A percentile compares a stretch with the other conserved stretches of the same genome.
These are phyloP conservation scores for Trogon melanurus DNA, from an alignment of 2,113 vertebrate genomes.

Conservation along the genomic window DNA sequence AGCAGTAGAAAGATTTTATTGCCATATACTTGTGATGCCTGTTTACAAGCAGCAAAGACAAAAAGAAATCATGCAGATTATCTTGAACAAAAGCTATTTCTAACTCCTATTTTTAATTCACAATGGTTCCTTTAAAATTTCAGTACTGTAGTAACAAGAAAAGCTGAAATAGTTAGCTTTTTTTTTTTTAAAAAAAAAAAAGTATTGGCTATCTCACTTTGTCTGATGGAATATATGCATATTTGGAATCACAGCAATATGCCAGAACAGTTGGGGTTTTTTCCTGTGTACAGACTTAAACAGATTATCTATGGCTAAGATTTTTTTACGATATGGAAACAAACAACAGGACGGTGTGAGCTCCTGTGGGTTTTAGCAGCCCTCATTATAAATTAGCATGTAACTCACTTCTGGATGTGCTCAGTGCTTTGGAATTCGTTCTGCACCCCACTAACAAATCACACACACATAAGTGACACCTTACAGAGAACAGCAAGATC, in stretches of 20 bases:
- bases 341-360: neutral
- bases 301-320: neutral
- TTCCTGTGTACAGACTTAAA: neutral
- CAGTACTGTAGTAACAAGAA: neutral
- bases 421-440: neutral
- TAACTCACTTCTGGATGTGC: neutral
- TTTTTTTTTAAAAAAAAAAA: neutral
- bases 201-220: neutral
- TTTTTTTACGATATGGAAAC: neutral
- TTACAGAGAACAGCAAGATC: neutral
- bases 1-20: neutral
- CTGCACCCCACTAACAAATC: neutral
- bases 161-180: neutral
- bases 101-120: neutral
- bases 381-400: neutral
- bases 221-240: neutral
- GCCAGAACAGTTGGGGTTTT: neutral
- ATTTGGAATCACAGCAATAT: neutral
- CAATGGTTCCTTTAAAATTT: neutral
- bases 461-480: neutral
- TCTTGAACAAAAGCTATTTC: neutral
- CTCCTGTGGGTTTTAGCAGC: neutral
- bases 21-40: neutral
- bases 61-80: neutral
- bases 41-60: neutral